Conservation (phyloP, 2,113 vertebrate species). For the Colistium nudipinnis region DNA sequence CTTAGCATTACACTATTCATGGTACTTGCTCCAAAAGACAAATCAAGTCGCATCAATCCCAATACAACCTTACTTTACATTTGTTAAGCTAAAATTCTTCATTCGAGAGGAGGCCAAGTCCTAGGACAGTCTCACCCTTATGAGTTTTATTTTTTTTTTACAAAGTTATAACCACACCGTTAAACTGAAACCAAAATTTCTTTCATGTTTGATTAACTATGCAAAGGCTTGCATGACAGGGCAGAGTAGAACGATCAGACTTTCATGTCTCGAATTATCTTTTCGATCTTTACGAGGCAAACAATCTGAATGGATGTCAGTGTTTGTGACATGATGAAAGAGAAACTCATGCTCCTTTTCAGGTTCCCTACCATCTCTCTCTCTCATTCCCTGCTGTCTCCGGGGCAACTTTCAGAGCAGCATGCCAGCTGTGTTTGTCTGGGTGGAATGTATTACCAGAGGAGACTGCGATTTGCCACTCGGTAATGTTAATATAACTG, state of each 20-base stretch:
- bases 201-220: not conserved
- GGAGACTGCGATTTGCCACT: constrained; percentile 32
- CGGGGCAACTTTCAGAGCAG: constrained; percentile 55
- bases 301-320: constrained; percentile 35
- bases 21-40: no score
- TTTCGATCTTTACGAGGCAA: not conserved
- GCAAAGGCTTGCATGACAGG: not conserved
- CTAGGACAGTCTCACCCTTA: no score
- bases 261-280: constrained; percentile 4
- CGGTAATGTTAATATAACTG: constrained; percentile 41
- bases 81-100: no score
- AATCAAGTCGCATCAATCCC: no score
- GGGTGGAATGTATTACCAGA: constrained; percentile 31
- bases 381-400: constrained; percentile 54
- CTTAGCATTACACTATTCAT: no score
- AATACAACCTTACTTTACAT: no score
- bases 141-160: no score
- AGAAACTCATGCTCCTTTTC: constrained; percentile 26
- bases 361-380: constrained; percentile 12
- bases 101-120: no score
- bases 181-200: no score
- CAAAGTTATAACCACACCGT: no score
- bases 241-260: not conserved
- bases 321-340: constrained; percentile 51
- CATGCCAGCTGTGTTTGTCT: constrained; percentile 47